Evolutionary conservation across 2,888 invertebrate genomes (phyloP).

Genomic region (Lasioglossum villosulum): DNA sequence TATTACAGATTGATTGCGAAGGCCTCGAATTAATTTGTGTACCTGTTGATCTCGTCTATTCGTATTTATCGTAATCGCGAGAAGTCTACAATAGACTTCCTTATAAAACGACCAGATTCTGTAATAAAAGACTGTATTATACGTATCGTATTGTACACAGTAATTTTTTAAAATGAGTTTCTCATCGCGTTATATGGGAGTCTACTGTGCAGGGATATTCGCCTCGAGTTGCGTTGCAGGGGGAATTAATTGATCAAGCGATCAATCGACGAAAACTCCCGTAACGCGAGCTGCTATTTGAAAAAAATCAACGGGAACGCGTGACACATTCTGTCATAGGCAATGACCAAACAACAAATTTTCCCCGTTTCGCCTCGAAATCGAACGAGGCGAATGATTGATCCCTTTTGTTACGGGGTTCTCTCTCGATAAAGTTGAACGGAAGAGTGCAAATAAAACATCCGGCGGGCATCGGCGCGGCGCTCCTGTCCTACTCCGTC

Average conservation of each 20-base stretch:
- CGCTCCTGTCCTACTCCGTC: not conserved
- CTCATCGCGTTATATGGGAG: no score
- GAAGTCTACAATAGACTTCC: no score
- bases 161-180: no score
- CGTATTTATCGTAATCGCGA: no score
- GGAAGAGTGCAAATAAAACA: conserved; percentile 40
- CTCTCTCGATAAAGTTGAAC: conserved; percentile 31
- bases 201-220: no score
- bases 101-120: no score
- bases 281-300: not conserved
- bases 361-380: conserved; percentile 46
- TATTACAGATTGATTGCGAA: no score
- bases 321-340: conserved; percentile 25
- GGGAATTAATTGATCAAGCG: not conserved
- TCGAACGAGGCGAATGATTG: conserved; percentile 58
- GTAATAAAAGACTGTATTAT: no score
- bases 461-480: not conserved
- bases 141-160: no score
- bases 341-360: conserved; percentile 50
- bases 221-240: not conserved
- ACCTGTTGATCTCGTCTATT: no score
- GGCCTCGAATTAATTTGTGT: no score
- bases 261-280: not conserved
- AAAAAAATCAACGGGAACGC: conserved; percentile 26
- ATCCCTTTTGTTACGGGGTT: conserved; percentile 61